Evolutionary conservation across 2,113 vertebrate species (phyloP).

Genomic region (Arizona elegans): DNA sequence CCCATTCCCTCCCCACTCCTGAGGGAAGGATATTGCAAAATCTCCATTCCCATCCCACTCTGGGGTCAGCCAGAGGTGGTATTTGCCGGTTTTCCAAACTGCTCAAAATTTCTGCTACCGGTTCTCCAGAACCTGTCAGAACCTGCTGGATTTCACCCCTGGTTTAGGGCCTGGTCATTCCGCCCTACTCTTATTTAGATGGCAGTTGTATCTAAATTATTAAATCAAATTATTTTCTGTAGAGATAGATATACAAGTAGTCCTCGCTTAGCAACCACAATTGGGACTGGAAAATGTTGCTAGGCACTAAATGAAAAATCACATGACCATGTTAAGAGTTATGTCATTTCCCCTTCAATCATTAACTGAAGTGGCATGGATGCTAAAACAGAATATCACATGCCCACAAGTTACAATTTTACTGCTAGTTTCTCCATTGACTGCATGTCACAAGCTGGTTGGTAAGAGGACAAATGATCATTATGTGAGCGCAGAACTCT

Average conservation of each 20-base stretch:
- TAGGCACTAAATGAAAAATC: neutral
- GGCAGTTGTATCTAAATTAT: neutral
- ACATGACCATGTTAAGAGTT: neutral
- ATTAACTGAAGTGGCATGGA: neutral
- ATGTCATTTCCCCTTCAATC: neutral
- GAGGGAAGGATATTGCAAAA: too few species aligned
- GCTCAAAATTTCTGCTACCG: too few species aligned
- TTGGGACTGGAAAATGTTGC: neutral
- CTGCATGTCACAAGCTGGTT: neutral
- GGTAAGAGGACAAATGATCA: neutral
- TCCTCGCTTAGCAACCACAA: neutral
- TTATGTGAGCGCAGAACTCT: neutral
- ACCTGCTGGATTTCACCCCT: too few species aligned
- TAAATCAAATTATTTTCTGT: neutral
- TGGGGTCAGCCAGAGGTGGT: too few species aligned
- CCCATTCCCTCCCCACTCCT: too few species aligned
- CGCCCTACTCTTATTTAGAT: neutral
- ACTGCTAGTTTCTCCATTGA: neutral
- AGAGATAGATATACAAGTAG: neutral
- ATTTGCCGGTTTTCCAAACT: too few species aligned
- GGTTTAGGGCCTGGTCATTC: neutral
- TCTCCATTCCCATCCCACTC: too few species aligned
- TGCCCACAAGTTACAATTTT: neutral
- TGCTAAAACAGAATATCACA: neutral
- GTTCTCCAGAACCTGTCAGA: too few species aligned